Base-by-base conservation (phyloP, 23 tunicate genomes). In the Halocynthia roretzi region DNA sequence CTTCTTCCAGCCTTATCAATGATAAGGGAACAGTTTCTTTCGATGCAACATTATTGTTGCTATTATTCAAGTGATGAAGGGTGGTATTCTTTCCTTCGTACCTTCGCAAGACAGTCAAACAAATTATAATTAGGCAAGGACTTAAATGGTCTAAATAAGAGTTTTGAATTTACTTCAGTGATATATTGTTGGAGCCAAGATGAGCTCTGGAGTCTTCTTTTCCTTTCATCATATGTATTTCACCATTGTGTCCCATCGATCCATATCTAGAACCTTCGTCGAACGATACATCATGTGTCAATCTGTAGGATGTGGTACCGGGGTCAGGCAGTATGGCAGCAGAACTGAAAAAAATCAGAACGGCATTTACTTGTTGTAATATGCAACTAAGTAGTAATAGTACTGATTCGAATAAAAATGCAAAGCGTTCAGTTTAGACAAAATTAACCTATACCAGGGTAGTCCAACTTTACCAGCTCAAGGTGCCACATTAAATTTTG, bases 241-340 rank as follows among this genome's bases (percentile, higher is more conserved):
- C 79, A 8, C 56, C 61, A 52, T 48, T 81, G 54, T 56, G 78
- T 56, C n/a, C 87, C 64, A 75, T 85, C 52, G 80, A 54, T 14
- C 78, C 23, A 54, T 89, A 89, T 50, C 96, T 67, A 19, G 89
- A 84, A 11, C 96, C 96, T 67, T 89, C 96, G 52, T 89, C 96
- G 70, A 83, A 89, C 51, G 96, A 89, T 21, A 89, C 88, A 64
- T 89, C 96, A 57, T 75, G 80, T 7, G 84, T 72, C n/a, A 88
- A 73, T 66, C 95, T 68, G 61, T 88, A 88, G 11, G 85, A 68
- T 50, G 95, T 70, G n/a, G 87, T 83, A 53, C 78, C 62, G 5
- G 87, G 61, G 53, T 88, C 95, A 9, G 95, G 95, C 6, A 88
- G 81, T 15, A 75, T 72, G 50, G 90, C 76, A 8, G 87, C 82